Base-by-base conservation (phyloP, 1,140 invertebrate genomes). In the Sarcophaga peregrina region DNA sequence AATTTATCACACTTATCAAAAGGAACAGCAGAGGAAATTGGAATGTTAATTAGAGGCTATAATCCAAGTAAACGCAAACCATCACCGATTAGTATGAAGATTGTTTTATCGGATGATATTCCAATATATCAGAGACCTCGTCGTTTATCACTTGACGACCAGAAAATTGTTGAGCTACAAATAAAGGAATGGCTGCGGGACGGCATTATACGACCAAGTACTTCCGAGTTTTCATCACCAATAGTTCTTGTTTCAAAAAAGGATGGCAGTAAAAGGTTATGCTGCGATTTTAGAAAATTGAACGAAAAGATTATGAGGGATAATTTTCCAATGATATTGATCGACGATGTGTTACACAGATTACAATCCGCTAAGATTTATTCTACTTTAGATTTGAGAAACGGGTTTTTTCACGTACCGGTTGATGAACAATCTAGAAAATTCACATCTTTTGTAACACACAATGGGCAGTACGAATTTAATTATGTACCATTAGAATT, bases 281-380 rank as follows among this genome's bases (percentile, higher is more conserved):
- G 80, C 17, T 81, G 80, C 25, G 80, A 81, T 20, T 81, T 37
- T 15, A 15, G 80, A n/a, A n/a, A 25, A 17, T 81, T 81, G 46
- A 81, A 81, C 52, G 54, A 54, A 15, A 81, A 73, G 47, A 80
- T 82, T 17, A 20, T 78, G 11, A 17, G 82, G 17, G 48, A 83
- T 15, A 75, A 81, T 25, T 86, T 84, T 80, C 85, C 85, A 13
- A 50, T 85, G 73, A 84, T 83, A 7, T 76, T 83, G 54, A 86
- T 83, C 15, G 83, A 86, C 54, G 85, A 85, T 37, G 81, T 83
- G 11, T 54, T 86, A 10, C 83, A 85, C 52, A 17, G 25, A 85
- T 20, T 84, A 83, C 50, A 74, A 81, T 58, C 72, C 1, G 83
- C 83, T n/a, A 83, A 80, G 0, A 54, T 83, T 58, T 86, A 84